Percentiles rank a stretch among this genome's conserved stretches.
These are phyloP conservation scores for Entomobrya proxima DNA, from an alignment of 2,888 invertebrate genomes.

Conservation along the genomic window DNA sequence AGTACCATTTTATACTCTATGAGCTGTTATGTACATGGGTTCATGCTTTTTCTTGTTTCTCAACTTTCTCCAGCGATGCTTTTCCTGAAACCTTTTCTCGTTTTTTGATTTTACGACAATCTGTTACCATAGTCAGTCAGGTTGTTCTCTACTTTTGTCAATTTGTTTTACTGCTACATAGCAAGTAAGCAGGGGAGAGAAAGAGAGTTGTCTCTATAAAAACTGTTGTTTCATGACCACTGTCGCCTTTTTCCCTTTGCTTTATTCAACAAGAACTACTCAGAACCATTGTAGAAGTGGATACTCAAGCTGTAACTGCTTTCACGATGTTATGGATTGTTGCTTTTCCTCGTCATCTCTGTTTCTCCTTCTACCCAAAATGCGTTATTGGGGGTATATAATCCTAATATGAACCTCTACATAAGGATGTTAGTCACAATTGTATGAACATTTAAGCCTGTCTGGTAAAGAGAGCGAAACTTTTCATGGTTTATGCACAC, in stretches of 20 bases:
- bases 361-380: neutral
- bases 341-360: neutral
- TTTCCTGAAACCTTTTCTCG: neutral
- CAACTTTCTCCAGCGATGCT: neutral
- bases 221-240: constrained; percentile 14
- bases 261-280: neutral
- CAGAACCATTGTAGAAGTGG: neutral
- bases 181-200: neutral
- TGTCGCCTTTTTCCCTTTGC: constrained; percentile 1
- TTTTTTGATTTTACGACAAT: constrained; percentile 56
- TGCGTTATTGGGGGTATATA: neutral
- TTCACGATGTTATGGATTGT: neutral
- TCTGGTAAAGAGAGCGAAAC: neutral
- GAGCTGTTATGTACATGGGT: neutral
- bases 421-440: no score
- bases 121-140: constrained; percentile 41
- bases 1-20: neutral
- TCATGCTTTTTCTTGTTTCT: neutral
- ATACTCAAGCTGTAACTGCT: neutral
- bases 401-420: no score
- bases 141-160: constrained; percentile 49
- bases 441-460: neutral
- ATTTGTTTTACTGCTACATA: constrained; percentile 52
- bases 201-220: constrained; percentile 12
- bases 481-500: neutral